phyloP scores from a whole-genome alignment of 2,797 vertebrate species.

The Cuculus canorus region DNA sequence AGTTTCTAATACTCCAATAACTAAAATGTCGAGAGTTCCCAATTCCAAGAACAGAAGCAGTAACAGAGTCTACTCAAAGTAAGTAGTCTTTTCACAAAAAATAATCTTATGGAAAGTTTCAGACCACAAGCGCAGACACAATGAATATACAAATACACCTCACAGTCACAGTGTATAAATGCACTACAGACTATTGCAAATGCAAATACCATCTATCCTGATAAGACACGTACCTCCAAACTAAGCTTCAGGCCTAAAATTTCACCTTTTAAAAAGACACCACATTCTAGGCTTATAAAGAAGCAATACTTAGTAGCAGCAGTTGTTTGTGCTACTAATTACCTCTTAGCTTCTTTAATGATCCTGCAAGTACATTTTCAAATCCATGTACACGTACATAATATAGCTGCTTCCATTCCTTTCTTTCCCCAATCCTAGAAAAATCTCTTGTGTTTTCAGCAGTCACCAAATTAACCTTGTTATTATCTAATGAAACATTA shows the following conservation, averaged over 20 bases:
- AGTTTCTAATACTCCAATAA: not conserved
- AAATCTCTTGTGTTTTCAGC: not conserved
- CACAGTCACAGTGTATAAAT: not conserved
- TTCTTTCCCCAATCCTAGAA: not conserved
- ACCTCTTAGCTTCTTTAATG: not conserved
- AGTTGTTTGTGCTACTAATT: not conserved
- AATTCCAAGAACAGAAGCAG: not conserved
- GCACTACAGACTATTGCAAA: not conserved
- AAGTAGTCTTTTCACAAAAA: not conserved
- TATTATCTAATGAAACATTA: not conserved
- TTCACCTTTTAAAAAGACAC: not conserved
- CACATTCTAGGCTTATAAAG: not conserved
- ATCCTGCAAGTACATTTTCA: not conserved
- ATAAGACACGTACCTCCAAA: not conserved
- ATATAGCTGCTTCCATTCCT: not conserved
- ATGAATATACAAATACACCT: not conserved
- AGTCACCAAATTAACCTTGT: not conserved
- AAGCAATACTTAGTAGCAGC: not conserved
- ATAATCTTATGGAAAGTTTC: not conserved
- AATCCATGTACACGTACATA: accelerated
- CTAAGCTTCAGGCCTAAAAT: not conserved
- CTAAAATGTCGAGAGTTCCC: not conserved
- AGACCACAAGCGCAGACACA: not conserved
- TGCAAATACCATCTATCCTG: not conserved
- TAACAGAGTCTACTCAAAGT: not conserved